Evolutionary conservation across 2,888 invertebrate genomes (phyloP).

Genomic region (Atrina japonica): DNA sequence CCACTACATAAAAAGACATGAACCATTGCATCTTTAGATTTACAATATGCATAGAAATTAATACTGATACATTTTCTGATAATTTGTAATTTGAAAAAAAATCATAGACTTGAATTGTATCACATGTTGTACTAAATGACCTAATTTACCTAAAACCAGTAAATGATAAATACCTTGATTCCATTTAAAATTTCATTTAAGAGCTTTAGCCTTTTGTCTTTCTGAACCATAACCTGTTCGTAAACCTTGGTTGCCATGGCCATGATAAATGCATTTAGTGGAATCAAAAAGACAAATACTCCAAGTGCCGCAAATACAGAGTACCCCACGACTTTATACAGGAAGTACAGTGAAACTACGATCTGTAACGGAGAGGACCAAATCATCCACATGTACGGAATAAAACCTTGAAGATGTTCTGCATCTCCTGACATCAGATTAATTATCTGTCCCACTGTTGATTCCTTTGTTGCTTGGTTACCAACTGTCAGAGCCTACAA

Average conservation of each 20-base stretch:
- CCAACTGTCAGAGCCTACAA: slow-evolving; percentile 78
- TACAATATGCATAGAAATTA: too few species aligned
- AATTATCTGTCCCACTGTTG: slow-evolving; percentile 79
- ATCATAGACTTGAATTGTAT: too few species aligned
- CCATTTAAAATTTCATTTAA: slow-evolving; percentile 75
- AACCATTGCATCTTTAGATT: too few species aligned
- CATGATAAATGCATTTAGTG: slow-evolving; percentile 77
- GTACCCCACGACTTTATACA: slow-evolving; percentile 83
- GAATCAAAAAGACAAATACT: slow-evolving; percentile 93
- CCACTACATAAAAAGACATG: too few species aligned
- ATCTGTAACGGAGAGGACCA: slow-evolving; percentile 89
- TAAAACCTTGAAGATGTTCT: slow-evolving; percentile 72
- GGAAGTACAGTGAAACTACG: slow-evolving; percentile 87
- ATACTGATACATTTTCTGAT: too few species aligned
- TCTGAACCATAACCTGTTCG: slow-evolving; percentile 67
- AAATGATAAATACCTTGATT: slow-evolving; percentile 72
- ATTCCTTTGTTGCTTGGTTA: slow-evolving; percentile 72
- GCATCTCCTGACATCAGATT: slow-evolving; percentile 81
- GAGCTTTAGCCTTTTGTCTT: slow-evolving; percentile 74
- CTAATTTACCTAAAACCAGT: too few species aligned
- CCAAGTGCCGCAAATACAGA: slow-evolving; percentile 93
- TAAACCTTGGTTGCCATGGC: slow-evolving; percentile 69
- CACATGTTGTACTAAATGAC: too few species aligned
- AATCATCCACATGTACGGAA: slow-evolving; percentile 70
- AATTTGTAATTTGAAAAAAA: too few species aligned